These are phyloP conservation scores for Aspidiotus rigidus DNA, from an alignment of 2,888 invertebrate species.

Conservation along the genomic window DNA sequence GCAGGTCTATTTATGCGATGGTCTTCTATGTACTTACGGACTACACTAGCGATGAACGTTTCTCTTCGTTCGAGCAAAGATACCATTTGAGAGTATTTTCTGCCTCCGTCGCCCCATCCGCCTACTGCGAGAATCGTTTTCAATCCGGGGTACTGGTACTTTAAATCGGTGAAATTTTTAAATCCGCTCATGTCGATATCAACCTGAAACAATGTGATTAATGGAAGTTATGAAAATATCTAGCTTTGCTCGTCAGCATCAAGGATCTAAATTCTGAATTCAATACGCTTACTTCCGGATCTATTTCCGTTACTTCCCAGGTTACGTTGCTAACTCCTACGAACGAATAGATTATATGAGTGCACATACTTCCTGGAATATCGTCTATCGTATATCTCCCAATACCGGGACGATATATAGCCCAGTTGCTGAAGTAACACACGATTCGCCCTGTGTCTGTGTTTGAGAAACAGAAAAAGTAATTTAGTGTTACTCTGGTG, in stretches of 20 bases:
- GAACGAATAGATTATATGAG: conserved; percentile 80
- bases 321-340: conserved; percentile 71
- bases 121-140: conserved; percentile 76
- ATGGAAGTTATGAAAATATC: too few relatives aligned
- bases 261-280: background rate
- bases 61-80: conserved; percentile 58
- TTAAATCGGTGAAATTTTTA: conserved; percentile 65
- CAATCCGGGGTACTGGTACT: conserved; percentile 58
- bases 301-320: conserved; percentile 68
- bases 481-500: too few relatives aligned
- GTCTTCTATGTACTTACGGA: conserved; percentile 48
- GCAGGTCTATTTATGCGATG: too few relatives aligned
- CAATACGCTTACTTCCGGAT: conserved; percentile 56
- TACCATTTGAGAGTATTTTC: conserved; percentile 76
- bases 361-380: conserved; percentile 71
- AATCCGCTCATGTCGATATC: conserved; percentile 68
- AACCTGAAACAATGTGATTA: conserved; percentile 45
- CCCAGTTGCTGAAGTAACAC: conserved; percentile 72
- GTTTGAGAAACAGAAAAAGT: conserved; percentile 1
- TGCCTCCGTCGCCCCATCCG: conserved; percentile 84
- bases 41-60: conserved; percentile 63
- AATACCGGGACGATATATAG: conserved; percentile 69
- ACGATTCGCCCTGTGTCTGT: conserved; percentile 44
- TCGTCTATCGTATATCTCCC: conserved; percentile 77
- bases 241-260: background rate